A percentile compares a stretch with the other conserved stretches of the same genome.
These are phyloP conservation scores for Eupithecia insigniata DNA, from an alignment of 2,888 invertebrate species.

Conservation along the genomic window DNA sequence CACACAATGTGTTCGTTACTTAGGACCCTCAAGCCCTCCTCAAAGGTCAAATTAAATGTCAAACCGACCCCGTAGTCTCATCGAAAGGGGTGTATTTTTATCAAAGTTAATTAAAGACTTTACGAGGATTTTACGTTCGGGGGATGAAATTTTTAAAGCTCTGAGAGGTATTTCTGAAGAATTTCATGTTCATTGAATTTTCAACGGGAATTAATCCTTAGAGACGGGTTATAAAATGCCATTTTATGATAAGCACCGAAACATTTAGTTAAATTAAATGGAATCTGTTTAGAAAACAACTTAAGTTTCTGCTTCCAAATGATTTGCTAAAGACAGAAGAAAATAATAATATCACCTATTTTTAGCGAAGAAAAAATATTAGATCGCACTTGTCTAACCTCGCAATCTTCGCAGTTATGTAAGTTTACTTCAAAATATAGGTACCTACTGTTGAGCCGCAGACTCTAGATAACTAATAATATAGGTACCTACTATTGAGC, in stretches of 20 bases:
- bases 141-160: constrained; percentile 32
- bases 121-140: constrained; percentile 41
- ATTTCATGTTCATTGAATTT: constrained; percentile 33
- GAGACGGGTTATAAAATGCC: constrained; percentile 12
- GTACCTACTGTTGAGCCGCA: not conserved
- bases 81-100: constrained; percentile 39
- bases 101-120: constrained; percentile 44
- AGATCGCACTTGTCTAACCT: not conserved
- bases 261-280: constrained; percentile 5
- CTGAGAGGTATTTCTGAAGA: constrained; percentile 25
- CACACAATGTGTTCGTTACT: not conserved
- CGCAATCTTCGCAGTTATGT: not conserved
- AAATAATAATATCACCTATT: not conserved
- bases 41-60: constrained; percentile 29
- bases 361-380: not conserved
- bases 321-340: not conserved
- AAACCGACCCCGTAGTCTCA: constrained; percentile 13
- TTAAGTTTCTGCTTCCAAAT: not conserved
- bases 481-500: not conserved
- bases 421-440: not conserved
- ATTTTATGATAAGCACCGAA: constrained; percentile 7
- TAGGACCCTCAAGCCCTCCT: not conserved
- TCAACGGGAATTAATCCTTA: constrained; percentile 15
- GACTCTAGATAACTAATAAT: not conserved
- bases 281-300: constrained; percentile 7